phyloP scores from a whole-genome alignment of 1,140 invertebrate species.

The Drosophila navojoa region DNA sequence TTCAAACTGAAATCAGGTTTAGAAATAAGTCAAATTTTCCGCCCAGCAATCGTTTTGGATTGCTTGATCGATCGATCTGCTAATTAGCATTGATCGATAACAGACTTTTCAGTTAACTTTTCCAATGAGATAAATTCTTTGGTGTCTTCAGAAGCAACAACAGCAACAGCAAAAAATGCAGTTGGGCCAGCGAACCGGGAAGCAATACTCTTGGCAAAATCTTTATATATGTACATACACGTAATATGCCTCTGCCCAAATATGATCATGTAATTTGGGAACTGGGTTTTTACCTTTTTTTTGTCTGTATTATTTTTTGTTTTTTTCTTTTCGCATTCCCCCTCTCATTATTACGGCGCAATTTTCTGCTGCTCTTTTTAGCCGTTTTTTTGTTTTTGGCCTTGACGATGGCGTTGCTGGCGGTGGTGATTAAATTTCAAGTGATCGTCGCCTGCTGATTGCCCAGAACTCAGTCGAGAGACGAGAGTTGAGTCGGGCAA shows the following conservation, averaged over 20 bases:
- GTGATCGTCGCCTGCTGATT: constrained; percentile 44
- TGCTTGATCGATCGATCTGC: constrained; percentile 71
- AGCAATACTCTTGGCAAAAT: constrained; percentile 16
- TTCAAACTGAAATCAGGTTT: background rate
- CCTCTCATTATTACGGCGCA: constrained; percentile 14
- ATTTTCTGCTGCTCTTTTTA: background rate
- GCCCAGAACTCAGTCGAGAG: constrained; percentile 25
- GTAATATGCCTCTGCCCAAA: constrained; percentile 9
- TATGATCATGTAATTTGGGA: constrained; percentile 34
- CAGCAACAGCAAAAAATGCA: no score
- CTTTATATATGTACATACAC: background rate
- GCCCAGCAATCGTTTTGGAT: background rate
- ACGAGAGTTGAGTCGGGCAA: constrained; percentile 8
- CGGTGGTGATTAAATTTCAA: constrained; percentile 57
- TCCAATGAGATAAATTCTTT: constrained; percentile 20
- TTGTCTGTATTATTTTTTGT: background rate
- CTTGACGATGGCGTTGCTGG: constrained; percentile 37
- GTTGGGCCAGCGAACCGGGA: constrained; percentile 54
- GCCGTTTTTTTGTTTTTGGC: constrained; percentile 13
- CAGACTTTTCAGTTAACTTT: constrained; percentile 3
- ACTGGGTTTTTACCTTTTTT: constrained; percentile 14
- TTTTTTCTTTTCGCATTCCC: background rate
- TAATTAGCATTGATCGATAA: constrained; percentile 71
- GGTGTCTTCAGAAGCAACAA: no score
- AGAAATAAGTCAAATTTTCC: background rate